A percentile compares a stretch with the other conserved stretches of the same genome.
phyloP scores from a whole-genome alignment of 2,888 invertebrate genomes.

The Acanthosepion pharaonis region DNA sequence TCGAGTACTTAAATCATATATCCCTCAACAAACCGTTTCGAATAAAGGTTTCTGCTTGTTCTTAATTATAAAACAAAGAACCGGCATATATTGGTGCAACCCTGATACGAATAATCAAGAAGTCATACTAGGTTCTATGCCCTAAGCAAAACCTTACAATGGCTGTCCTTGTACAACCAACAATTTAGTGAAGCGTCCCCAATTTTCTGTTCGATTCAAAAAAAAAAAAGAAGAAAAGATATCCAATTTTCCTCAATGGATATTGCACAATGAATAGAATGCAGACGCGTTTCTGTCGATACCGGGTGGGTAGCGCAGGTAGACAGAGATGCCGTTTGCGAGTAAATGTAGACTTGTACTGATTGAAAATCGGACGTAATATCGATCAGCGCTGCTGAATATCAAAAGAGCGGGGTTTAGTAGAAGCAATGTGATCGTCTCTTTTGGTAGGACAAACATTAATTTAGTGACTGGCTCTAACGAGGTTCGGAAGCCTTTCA shows the following conservation, averaged over 20 bases:
- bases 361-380: not conserved
- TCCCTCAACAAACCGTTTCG: too few species aligned
- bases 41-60: too few species aligned
- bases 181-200: not conserved
- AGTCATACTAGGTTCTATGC: too few species aligned
- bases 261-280: not conserved
- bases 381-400: not conserved
- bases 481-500: not conserved
- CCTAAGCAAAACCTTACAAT: too few species aligned
- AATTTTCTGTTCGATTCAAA: not conserved
- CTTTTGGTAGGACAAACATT: conserved; percentile 9
- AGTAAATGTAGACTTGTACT: not conserved
- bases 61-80: too few species aligned
- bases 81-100: too few species aligned
- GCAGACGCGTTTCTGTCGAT: not conserved
- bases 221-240: not conserved
- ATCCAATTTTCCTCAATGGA: not conserved
- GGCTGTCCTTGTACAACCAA: too few species aligned
- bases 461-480: not conserved
- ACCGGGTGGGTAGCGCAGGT: not conserved
- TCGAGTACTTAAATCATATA: too few species aligned
- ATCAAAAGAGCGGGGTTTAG: not conserved
- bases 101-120: too few species aligned
- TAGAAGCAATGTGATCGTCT: not conserved
- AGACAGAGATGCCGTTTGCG: not conserved